A percentile compares a stretch with the other conserved stretches of the same genome.
Conservation (phyloP, 1,140 invertebrate genomes). For the Forficula auricularia region DNA sequence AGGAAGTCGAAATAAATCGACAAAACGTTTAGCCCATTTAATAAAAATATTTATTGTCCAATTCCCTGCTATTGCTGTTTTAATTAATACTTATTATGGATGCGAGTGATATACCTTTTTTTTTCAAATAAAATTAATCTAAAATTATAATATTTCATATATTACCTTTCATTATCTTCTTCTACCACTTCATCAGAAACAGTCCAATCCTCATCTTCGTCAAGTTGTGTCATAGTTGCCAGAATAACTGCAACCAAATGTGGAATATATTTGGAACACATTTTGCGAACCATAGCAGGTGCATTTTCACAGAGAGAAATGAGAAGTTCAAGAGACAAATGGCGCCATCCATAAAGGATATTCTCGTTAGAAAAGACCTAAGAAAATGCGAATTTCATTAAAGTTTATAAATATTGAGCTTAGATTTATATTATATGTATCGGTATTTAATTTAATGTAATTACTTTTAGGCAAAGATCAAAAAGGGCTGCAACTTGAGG, state of each 20-base stretch:
- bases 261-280: constrained; percentile 58
- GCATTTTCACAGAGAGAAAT: constrained; percentile 89
- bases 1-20: too few species aligned
- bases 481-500: constrained; percentile 74
- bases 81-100: neutral
- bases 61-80: neutral
- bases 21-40: too few species aligned
- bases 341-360: constrained; percentile 68
- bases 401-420: neutral
- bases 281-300: constrained; percentile 86
- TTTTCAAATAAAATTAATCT: neutral
- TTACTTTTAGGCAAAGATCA: constrained; percentile 76
- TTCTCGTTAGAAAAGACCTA: constrained; percentile 50
- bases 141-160: neutral
- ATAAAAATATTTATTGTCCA: neutral
- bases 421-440: neutral
- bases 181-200: constrained; percentile 58
- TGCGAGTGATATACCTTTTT: neutral
- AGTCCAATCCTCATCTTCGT: constrained; percentile 80
- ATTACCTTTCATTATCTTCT: constrained; percentile 62
- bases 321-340: constrained; percentile 82
- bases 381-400: constrained; percentile 4
- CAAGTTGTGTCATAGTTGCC: constrained; percentile 93
- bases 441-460: constrained; percentile 1
- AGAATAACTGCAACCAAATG: constrained; percentile 65